Percentiles rank a stretch among this genome's conserved stretches.
phyloP scores from a whole-genome alignment of 1,140 invertebrate genomes.

The Drosophila busckii region DNA sequence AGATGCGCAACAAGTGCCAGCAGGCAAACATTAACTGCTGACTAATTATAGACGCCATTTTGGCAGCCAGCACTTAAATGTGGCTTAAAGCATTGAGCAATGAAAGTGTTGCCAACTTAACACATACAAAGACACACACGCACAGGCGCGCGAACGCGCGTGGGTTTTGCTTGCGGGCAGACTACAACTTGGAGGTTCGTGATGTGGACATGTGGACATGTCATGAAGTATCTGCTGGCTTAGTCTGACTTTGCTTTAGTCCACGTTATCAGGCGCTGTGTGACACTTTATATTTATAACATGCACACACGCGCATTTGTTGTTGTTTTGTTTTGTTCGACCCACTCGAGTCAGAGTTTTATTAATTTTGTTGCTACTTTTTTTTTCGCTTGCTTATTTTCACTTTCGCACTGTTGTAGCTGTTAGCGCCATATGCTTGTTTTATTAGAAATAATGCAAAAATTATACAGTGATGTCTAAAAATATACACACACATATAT shows the following conservation, averaged over 20 bases:
- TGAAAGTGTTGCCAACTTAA: neutral
- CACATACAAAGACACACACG: slow-evolving; percentile 5
- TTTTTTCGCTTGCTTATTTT: slow-evolving; percentile 9
- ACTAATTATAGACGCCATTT: slow-evolving; percentile 60
- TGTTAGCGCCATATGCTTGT: slow-evolving; percentile 49
- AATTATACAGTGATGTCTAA: slow-evolving; percentile 54
- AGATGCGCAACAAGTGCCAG: slow-evolving; percentile 56
- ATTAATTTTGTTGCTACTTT: slow-evolving; percentile 30
- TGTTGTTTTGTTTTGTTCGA: slow-evolving; percentile 29
- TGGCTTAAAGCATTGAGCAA: slow-evolving; percentile 9
- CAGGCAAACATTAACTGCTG: neutral
- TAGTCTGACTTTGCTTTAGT: slow-evolving; percentile 39
- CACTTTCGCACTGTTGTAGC: slow-evolving; percentile 2
- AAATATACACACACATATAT: slow-evolving; percentile 52
- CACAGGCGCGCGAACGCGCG: slow-evolving; percentile 17
- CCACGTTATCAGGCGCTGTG: slow-evolving; percentile 63
- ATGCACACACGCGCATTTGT: slow-evolving; percentile 7
- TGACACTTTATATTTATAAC: slow-evolving; percentile 75
- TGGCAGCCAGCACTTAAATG: slow-evolving; percentile 16
- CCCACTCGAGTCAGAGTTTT: slow-evolving; percentile 39
- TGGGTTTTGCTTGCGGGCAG: slow-evolving; percentile 39
- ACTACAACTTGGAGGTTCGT: neutral
- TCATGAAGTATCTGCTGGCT: slow-evolving; percentile 43
- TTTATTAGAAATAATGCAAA: slow-evolving; percentile 62
- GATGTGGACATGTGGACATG: slow-evolving; percentile 17